phyloP scores from a whole-genome alignment of 2,888 invertebrate species.

The Parthenolecanium corni region DNA sequence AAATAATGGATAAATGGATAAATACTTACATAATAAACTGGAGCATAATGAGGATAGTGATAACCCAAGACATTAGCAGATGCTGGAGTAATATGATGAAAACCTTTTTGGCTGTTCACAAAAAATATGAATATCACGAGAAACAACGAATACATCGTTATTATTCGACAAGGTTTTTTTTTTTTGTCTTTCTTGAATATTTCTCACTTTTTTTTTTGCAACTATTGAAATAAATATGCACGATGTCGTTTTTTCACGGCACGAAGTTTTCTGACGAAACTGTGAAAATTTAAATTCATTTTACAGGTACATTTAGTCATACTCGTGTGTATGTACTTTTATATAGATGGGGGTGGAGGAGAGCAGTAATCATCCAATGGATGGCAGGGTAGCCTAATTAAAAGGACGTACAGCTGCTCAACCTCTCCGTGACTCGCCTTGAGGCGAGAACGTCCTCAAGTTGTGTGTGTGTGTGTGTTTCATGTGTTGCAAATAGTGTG shows the following conservation, averaged over 20 bases:
- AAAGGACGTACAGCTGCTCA: constrained; percentile 10
- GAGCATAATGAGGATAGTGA: constrained; percentile 1
- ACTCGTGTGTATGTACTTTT: not conserved
- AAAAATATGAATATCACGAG: not conserved
- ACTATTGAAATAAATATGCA: not conserved
- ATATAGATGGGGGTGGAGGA: not conserved
- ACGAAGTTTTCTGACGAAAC: not conserved
- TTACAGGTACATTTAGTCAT: no score
- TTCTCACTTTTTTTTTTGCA: not conserved
- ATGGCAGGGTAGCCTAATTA: constrained; percentile 12
- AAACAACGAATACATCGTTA: constrained; percentile 4
- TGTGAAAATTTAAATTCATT: no score
- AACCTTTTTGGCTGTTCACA: not conserved
- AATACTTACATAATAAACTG: constrained; percentile 7
- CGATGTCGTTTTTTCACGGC: not conserved
- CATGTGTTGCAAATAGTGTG: no score
- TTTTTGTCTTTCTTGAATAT: not conserved
- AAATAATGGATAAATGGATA: no score
- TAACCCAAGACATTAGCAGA: not conserved
- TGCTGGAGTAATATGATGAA: not conserved
- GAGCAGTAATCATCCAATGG: constrained; percentile 13
- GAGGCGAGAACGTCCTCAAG: constrained; percentile 2
- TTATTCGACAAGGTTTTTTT: not conserved
- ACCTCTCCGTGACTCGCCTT: constrained; percentile 17
- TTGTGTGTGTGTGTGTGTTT: no score